Conservation (phyloP, 2,113 vertebrate genomes). For the Peromyscus californicus region DNA sequence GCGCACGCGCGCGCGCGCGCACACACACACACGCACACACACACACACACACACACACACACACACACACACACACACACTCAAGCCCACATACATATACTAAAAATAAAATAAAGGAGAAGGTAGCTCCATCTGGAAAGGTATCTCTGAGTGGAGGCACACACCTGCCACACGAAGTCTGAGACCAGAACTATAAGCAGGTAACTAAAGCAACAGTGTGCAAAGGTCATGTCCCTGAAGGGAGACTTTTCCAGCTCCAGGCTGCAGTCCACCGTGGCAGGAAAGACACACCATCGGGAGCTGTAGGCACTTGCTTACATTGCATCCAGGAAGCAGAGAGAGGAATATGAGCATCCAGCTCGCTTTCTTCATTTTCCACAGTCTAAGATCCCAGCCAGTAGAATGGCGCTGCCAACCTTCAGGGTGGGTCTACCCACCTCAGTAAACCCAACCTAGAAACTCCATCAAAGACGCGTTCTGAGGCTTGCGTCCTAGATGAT, state of each 20-base stretch:
- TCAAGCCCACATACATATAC: background rate
- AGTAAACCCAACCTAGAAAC: background rate
- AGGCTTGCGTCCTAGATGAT: background rate
- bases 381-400: background rate
- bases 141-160: background rate
- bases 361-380: background rate
- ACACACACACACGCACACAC: background rate
- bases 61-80: background rate
- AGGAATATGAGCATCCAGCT: background rate
- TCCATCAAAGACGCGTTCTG: background rate
- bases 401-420: background rate
- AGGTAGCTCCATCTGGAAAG: background rate
- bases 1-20: too few relatives aligned
- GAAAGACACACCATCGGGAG: background rate
- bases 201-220: background rate
- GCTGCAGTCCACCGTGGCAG: too few relatives aligned
- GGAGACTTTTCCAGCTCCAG: background rate
- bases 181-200: background rate
- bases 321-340: background rate
- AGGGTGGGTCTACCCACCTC: background rate
- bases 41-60: background rate
- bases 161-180: background rate
- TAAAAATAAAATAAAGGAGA: background rate
- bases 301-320: background rate
- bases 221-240: rapidly evolving